Conservation (phyloP, 1,140 invertebrate species). For the Panagrolaimus sp. region DNA sequence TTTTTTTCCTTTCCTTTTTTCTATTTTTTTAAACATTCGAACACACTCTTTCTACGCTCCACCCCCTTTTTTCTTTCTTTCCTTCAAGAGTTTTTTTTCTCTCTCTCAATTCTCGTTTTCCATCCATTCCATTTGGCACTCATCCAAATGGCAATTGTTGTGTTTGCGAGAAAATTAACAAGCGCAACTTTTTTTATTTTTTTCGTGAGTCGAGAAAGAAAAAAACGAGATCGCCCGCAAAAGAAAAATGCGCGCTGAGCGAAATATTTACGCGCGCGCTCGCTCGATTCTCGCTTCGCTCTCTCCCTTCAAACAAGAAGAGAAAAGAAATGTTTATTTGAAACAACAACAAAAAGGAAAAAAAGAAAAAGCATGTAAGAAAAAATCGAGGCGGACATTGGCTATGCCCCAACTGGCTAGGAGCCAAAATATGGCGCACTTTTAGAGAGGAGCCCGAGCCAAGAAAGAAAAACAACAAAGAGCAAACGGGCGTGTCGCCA, state of each 20-base stretch:
- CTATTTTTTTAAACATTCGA: not conserved
- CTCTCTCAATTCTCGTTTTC: no score
- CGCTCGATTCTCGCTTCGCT: no score
- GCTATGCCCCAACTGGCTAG: no score
- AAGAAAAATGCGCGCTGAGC: no score
- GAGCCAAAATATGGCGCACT: no score
- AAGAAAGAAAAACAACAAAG: slow-evolving; percentile 1
- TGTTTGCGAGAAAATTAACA: not conserved
- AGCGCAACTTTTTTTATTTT: not conserved
- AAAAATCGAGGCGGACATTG: no score
- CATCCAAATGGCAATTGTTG: slow-evolving; percentile 2
- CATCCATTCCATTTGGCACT: not conserved
- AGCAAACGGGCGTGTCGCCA: not conserved
- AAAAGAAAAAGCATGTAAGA: not conserved
- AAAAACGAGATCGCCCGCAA: no score
- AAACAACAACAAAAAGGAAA: not conserved
- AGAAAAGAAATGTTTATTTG: no score
- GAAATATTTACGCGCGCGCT: no score
- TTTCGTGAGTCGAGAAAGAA: not conserved
- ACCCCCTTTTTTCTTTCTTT: slow-evolving; percentile 18
- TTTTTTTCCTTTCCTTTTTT: slow-evolving; percentile 16
- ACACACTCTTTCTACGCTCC: not conserved
- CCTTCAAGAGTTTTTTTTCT: not conserved
- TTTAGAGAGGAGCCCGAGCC: not conserved
- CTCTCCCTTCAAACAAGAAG: no score